Evolutionary conservation across 2,113 vertebrate species (phyloP).

Genomic region (Noturus placidus): DNA sequence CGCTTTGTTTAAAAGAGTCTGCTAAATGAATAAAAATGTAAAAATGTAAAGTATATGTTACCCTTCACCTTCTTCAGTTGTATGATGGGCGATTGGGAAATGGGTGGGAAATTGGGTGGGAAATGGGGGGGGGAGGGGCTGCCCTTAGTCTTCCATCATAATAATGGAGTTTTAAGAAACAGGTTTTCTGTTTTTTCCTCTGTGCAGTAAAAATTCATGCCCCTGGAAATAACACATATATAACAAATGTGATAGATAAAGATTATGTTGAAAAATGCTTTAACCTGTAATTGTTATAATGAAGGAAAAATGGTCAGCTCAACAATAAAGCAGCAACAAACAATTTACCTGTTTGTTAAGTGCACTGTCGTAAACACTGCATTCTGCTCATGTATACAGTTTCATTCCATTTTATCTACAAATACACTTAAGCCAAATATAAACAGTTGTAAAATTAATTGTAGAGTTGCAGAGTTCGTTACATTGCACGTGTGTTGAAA

Average conservation of each 20-base stretch:
- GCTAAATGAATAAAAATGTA: too few species aligned
- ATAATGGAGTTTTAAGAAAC: background rate
- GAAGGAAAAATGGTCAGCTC: background rate
- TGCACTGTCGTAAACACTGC: background rate
- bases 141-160: background rate
- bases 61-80: too few species aligned
- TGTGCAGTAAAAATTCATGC: background rate
- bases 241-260: background rate
- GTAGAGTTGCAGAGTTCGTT: background rate
- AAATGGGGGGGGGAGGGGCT: too few species aligned
- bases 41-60: too few species aligned
- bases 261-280: background rate
- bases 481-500: background rate
- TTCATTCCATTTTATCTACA: background rate
- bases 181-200: background rate
- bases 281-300: background rate
- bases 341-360: background rate
- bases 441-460: background rate
- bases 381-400: background rate
- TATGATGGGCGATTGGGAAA: too few species aligned
- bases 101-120: too few species aligned
- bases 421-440: background rate
- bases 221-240: background rate
- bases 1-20: too few species aligned
- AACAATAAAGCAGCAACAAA: background rate